Conservation (phyloP, 2,797 vertebrate genomes). For the Onychomys leucogaster region DNA sequence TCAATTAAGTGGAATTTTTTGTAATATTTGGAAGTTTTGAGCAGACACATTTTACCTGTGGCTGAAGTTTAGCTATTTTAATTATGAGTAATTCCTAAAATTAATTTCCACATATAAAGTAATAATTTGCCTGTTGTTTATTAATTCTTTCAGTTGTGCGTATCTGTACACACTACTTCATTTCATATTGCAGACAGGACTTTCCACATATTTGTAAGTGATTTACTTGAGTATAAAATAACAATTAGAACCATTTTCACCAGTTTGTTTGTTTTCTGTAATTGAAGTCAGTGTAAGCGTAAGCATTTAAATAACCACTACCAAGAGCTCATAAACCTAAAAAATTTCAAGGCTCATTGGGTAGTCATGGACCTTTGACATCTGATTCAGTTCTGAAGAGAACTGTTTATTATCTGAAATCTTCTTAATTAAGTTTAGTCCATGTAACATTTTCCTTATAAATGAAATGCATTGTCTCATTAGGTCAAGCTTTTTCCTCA, state of each 20-base stretch:
- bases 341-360: background rate
- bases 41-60: background rate
- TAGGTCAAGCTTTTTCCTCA: background rate
- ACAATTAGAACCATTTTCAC: background rate
- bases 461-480: background rate
- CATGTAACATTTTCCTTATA: conserved; percentile 33
- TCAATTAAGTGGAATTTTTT: background rate
- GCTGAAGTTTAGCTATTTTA: background rate
- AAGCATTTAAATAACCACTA: background rate
- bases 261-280: background rate
- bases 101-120: background rate
- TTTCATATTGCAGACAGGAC: background rate
- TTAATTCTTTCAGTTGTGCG: background rate
- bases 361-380: background rate
- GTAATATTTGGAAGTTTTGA: background rate
- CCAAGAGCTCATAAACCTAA: background rate
- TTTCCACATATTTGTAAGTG: background rate
- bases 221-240: background rate
- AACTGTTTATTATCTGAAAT: conserved; percentile 1
- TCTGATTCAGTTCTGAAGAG: conserved; percentile 12
- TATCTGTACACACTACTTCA: background rate
- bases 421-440: background rate
- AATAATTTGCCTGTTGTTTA: background rate
- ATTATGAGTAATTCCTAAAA: background rate
- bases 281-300: background rate